phyloP scores from a whole-genome alignment of 2,888 invertebrate species.

The Drosophila silvestris region DNA sequence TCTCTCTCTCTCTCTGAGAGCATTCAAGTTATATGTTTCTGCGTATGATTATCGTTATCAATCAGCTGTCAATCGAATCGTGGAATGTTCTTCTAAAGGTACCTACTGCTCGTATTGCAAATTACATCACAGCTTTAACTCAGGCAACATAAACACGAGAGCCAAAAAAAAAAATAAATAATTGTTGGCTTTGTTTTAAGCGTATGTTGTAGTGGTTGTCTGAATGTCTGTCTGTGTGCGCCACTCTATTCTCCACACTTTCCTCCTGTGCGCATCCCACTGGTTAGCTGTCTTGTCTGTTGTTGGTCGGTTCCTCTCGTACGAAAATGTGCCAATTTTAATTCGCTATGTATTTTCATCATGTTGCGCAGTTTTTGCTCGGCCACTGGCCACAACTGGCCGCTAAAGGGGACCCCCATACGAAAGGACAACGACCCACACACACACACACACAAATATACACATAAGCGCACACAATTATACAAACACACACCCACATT shows the following conservation, averaged over 20 bases:
- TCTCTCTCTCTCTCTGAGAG: not conserved
- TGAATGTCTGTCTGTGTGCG: not conserved
- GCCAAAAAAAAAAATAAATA: not conserved
- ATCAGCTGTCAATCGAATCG: not conserved
- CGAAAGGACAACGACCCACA: constrained; percentile 53
- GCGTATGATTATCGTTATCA: not conserved
- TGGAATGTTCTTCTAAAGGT: constrained; percentile 1
- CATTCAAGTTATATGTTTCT: not conserved
- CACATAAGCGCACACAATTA: not conserved
- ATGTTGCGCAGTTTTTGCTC: constrained; percentile 52
- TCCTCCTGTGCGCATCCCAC: not conserved
- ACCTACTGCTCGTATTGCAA: not conserved
- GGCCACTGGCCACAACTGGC: constrained; percentile 45
- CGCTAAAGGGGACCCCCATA: constrained; percentile 23
- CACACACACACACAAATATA: constrained; percentile 3
- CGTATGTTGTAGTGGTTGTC: not conserved
- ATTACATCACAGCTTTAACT: constrained; percentile 32
- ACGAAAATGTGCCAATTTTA: constrained; percentile 66
- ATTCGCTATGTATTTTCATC: constrained; percentile 58
- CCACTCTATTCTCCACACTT: not conserved
- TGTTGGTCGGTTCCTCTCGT: constrained; percentile 15
- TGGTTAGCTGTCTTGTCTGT: not conserved
- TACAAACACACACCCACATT: constrained; percentile 14
- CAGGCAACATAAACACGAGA: not conserved
- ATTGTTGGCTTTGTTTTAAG: constrained; percentile 40